Conservation (phyloP, 2,888 invertebrate genomes). For the Cosmia trapezina region DNA sequence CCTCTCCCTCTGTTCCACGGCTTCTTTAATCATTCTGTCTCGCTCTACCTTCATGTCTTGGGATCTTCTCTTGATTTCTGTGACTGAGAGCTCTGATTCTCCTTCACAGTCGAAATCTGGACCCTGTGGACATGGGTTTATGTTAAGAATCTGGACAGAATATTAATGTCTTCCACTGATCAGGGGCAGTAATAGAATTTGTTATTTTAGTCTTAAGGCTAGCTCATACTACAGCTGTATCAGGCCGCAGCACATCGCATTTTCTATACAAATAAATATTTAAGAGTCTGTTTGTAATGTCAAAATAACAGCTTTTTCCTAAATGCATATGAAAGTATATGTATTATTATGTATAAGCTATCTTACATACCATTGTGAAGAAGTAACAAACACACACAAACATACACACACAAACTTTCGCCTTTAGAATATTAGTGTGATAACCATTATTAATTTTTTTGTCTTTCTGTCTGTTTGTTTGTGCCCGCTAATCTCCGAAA, state of each 20-base stretch:
- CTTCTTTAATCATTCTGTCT: constrained; percentile 84
- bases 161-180: not conserved
- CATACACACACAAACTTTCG: too few species aligned
- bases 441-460: too few species aligned
- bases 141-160: not conserved
- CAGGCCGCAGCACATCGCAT: not conserved
- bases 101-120: constrained; percentile 96
- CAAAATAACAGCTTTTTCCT: too few species aligned
- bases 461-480: too few species aligned
- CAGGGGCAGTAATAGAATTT: not conserved
- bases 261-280: too few species aligned
- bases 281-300: too few species aligned
- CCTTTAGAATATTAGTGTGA: too few species aligned
- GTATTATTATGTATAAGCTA: too few species aligned
- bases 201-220: not conserved
- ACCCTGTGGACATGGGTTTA: constrained; percentile 87
- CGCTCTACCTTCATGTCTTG: constrained; percentile 84
- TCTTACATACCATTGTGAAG: too few species aligned
- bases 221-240: not conserved
- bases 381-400: too few species aligned
- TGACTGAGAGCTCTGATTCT: constrained; percentile 95
- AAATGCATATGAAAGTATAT: too few species aligned
- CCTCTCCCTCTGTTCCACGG: constrained; percentile 86
- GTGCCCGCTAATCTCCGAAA: too few species aligned
- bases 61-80: constrained; percentile 92